These are phyloP conservation scores for Triplophysa dalaica DNA, from an alignment of 2,113 vertebrate species.

Conservation along the genomic window DNA sequence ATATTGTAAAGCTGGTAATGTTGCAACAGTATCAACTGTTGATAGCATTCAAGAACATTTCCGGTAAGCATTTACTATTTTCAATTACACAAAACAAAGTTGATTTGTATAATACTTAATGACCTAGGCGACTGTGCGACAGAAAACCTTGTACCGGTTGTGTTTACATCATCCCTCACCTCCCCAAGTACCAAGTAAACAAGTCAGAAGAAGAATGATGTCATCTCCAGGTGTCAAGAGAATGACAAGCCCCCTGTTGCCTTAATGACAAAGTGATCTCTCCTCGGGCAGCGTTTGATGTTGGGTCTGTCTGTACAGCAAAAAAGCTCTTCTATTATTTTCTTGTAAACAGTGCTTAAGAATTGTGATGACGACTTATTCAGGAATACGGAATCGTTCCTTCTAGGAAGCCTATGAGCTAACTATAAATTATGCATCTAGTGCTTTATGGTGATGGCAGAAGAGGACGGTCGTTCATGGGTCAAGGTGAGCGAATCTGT, in stretches of 20 bases:
- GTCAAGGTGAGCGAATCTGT: conserved; percentile 5
- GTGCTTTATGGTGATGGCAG: not conserved
- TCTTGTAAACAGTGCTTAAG: conserved; percentile 11
- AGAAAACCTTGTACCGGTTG: not conserved
- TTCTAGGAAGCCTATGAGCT: not conserved
- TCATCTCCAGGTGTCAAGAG: conserved; percentile 43
- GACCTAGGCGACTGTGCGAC: too few relatives aligned
- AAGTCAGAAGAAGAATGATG: conserved; percentile 22
- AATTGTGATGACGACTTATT: conserved; percentile 47
- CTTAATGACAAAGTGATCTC: conserved; percentile 31
- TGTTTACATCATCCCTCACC: conserved; percentile 42
- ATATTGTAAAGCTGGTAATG: not conserved
- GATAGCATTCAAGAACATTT: too few relatives aligned
- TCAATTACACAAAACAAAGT: not conserved
- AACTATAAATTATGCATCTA: not conserved
- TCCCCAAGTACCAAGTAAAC: conserved; percentile 17
- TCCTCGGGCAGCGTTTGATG: conserved; percentile 31
- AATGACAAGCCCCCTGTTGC: conserved; percentile 29
- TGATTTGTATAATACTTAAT: too few relatives aligned
- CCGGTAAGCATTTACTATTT: not conserved
- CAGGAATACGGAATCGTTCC: conserved; percentile 34
- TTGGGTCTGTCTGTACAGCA: conserved; percentile 13
- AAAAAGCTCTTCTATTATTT: conserved; percentile 30
- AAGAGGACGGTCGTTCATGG: not conserved
- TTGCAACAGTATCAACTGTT: too few relatives aligned